phyloP scores from a whole-genome alignment of 2,888 invertebrate genomes.

The Tenthredo livida region DNA sequence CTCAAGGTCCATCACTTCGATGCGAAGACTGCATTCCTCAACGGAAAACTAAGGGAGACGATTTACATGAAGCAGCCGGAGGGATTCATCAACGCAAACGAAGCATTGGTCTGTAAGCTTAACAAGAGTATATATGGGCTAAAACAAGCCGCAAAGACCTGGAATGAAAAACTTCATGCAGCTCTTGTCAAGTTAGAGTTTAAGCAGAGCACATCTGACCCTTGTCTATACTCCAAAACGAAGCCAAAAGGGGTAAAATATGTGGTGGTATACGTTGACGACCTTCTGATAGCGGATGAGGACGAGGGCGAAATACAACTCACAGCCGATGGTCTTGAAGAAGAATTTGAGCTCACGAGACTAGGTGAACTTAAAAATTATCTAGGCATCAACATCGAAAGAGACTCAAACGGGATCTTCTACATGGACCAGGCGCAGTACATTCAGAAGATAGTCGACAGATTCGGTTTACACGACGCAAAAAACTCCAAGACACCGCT shows the following conservation, averaged over 20 bases:
- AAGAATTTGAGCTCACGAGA: slow-evolving; percentile 50
- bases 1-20: slow-evolving; percentile 60
- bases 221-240: slow-evolving; percentile 60
- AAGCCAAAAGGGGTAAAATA: background rate
- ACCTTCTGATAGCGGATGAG: slow-evolving; percentile 55
- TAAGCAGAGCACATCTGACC: slow-evolving; percentile 60
- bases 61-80: slow-evolving; percentile 62
- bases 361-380: slow-evolving; percentile 56
- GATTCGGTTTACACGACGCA: slow-evolving; percentile 55
- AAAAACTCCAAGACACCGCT: slow-evolving; percentile 56
- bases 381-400: slow-evolving; percentile 54
- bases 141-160: slow-evolving; percentile 65
- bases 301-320: slow-evolving; percentile 38
- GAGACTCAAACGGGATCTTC: slow-evolving; percentile 53
- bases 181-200: slow-evolving; percentile 58
- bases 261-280: slow-evolving; percentile 56
- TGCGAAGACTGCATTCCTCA: slow-evolving; percentile 63
- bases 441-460: slow-evolving; percentile 55
- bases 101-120: slow-evolving; percentile 57
- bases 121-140: slow-evolving; percentile 66
- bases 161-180: slow-evolving; percentile 62
- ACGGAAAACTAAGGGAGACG: slow-evolving; percentile 60
- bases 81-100: slow-evolving; percentile 53
- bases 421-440: slow-evolving; percentile 56
- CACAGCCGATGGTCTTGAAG: slow-evolving; percentile 11